phyloP scores from a whole-genome alignment of 2,888 invertebrate genomes.

The Plagodis pulveraria region DNA sequence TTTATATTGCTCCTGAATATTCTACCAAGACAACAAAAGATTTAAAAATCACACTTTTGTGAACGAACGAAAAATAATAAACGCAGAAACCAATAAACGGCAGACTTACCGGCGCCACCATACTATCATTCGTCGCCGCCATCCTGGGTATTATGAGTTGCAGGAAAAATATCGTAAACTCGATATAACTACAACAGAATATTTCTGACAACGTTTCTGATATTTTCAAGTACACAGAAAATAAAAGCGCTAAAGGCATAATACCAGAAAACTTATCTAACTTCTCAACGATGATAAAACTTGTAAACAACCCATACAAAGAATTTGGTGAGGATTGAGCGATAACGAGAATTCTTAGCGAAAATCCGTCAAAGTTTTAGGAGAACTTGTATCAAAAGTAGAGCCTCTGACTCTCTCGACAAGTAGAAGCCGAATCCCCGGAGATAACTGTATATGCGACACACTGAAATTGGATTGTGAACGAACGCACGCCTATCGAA shows the following conservation, averaged over 20 bases:
- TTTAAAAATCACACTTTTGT: not conserved
- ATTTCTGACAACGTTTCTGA: not conserved
- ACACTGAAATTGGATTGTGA: constrained; percentile 47
- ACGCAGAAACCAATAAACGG: constrained; percentile 42
- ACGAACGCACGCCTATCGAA: constrained; percentile 37
- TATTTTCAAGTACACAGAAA: not conserved
- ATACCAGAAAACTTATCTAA: constrained; percentile 17
- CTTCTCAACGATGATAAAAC: constrained; percentile 21
- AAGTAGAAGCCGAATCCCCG: constrained; percentile 48
- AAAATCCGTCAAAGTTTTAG: constrained; percentile 17
- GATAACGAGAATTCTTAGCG: constrained; percentile 24
- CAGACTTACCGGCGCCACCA: constrained; percentile 69
- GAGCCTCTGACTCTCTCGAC: constrained; percentile 26
- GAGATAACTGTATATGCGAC: constrained; percentile 51
- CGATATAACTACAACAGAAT: not conserved
- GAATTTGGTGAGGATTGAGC: constrained; percentile 21
- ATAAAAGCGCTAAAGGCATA: constrained; percentile 12
- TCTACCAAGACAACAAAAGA: too few species aligned
- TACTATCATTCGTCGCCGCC: constrained; percentile 24
- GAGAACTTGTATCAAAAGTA: constrained; percentile 17
- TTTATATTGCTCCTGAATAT: too few species aligned
- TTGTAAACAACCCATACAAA: constrained; percentile 19
- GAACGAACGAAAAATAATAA: constrained; percentile 38
- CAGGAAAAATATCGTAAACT: not conserved
- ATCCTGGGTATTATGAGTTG: not conserved